These are phyloP conservation scores for Oasisia sp. DNA, from an alignment of 2,888 invertebrate genomes.

Conservation along the genomic window DNA sequence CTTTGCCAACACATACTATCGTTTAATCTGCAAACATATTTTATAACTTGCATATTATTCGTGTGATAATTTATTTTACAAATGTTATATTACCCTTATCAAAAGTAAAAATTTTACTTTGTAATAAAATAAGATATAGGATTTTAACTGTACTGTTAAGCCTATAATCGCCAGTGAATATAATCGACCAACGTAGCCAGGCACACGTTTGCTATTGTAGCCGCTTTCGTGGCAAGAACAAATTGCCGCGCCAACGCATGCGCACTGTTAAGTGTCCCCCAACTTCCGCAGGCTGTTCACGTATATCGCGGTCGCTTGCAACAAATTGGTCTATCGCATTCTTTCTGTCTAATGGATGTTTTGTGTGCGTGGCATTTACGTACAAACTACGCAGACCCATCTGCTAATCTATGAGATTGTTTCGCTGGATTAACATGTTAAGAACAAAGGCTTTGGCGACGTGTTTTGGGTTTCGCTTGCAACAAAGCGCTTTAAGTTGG, in stretches of 20 bases:
- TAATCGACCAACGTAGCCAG: background rate
- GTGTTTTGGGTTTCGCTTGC: background rate
- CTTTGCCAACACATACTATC: too few species aligned
- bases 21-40: too few species aligned
- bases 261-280: background rate
- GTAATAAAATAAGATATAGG: too few species aligned
- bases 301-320: background rate
- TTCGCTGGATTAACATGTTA: background rate
- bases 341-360: background rate
- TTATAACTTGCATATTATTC: too few species aligned
- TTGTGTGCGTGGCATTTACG: background rate
- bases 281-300: background rate
- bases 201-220: background rate
- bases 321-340: background rate
- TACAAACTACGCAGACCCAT: background rate
- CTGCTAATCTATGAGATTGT: background rate
- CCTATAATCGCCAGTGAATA: background rate
- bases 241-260: background rate
- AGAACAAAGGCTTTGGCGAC: constrained; percentile 1
- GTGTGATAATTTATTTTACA: too few species aligned
- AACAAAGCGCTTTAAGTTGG: background rate
- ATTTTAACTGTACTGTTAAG: too few species aligned
- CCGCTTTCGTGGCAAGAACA: background rate
- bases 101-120: too few species aligned
- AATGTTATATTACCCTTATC: too few species aligned